These are phyloP conservation scores for Scaptomyza tumidula DNA, from an alignment of 2,888 invertebrate genomes.

Conservation along the genomic window DNA sequence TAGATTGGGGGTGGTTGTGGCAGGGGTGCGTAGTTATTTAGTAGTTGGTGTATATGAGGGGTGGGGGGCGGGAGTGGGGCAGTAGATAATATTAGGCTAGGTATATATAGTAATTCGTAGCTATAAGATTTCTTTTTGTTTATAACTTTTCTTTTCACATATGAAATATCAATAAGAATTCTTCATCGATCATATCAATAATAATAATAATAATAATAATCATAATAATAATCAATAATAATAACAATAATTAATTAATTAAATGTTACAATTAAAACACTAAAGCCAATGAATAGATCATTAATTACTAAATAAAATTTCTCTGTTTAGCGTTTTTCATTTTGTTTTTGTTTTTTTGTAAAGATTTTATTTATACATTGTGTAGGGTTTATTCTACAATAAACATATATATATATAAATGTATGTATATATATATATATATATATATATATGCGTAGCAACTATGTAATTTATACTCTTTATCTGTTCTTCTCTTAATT, in stretches of 20 bases:
- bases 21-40: background rate
- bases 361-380: slow-evolving; percentile 10
- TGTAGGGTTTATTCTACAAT: too few relatives aligned
- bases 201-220: slow-evolving; percentile 62
- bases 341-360: slow-evolving; percentile 31
- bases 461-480: slow-evolving; percentile 75
- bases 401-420: slow-evolving; percentile 4
- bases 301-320: slow-evolving; percentile 56
- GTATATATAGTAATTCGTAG: slow-evolving; percentile 61
- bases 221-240: slow-evolving; percentile 64
- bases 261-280: slow-evolving; percentile 81
- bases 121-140: slow-evolving; percentile 34
- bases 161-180: slow-evolving; percentile 74
- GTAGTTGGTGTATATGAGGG: background rate
- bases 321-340: slow-evolving; percentile 8
- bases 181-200: slow-evolving; percentile 52
- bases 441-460: slow-evolving; percentile 51
- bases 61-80: slow-evolving; percentile 6
- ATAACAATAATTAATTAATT: slow-evolving; percentile 67
- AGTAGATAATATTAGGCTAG: slow-evolving; percentile 68
- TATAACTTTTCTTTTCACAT: slow-evolving; percentile 17
- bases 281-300: slow-evolving; percentile 80
- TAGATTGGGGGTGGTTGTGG: background rate
- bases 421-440: slow-evolving; percentile 6
- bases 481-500: slow-evolving; percentile 18